These are phyloP conservation scores for Trichomycterus rosablanca DNA, from an alignment of 2,113 vertebrate genomes.

Conservation along the genomic window DNA sequence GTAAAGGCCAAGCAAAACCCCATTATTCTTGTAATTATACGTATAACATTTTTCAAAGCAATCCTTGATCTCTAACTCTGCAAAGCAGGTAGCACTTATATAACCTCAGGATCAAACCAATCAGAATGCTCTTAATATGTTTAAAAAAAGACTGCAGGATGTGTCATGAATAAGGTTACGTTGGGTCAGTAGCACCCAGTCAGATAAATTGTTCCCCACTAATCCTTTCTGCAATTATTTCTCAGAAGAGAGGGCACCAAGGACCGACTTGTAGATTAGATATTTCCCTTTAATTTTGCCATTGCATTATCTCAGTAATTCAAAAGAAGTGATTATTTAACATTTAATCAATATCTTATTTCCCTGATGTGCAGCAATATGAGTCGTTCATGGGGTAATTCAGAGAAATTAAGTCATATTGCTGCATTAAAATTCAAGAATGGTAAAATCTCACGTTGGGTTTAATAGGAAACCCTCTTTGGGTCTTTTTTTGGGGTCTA, in stretches of 20 bases:
- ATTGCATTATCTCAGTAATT: neutral
- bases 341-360: neutral
- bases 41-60: constrained; percentile 31
- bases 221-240: neutral
- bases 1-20: constrained; percentile 30
- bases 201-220: neutral
- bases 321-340: neutral
- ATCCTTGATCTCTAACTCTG: constrained; percentile 27
- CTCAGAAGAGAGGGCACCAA: neutral
- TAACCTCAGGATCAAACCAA: constrained; percentile 1
- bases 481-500: too few species aligned
- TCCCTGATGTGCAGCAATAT: neutral
- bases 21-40: constrained; percentile 26
- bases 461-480: too few species aligned
- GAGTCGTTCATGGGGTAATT: neutral
- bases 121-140: too few species aligned
- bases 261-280: constrained; percentile 5
- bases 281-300: neutral
- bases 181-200: neutral
- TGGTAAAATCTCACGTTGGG: too few species aligned
- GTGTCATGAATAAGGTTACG: neutral
- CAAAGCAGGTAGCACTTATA: constrained; percentile 1
- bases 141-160: neutral
- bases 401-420: constrained; percentile 2
- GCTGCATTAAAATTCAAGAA: neutral